Base-by-base conservation (phyloP, 1,140 invertebrate species). In the Oryctes rhinoceros region DNA sequence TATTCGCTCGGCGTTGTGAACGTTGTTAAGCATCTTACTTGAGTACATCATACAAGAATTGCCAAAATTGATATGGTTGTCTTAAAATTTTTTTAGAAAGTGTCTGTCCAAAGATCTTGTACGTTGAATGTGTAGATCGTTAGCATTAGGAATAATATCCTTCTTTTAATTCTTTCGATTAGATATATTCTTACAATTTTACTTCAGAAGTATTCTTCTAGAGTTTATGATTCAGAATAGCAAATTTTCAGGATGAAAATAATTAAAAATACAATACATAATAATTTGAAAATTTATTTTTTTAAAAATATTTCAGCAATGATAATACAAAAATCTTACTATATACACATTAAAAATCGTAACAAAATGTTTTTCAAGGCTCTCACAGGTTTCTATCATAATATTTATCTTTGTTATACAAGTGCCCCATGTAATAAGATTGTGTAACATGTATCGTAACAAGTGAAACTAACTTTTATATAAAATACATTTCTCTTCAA, bases 321-420 rank as follows among this genome's bases (percentile, higher is more conserved):
- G 24, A 37, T 71, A 71, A 71, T 71, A 71, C 65, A 71, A 71
- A 71, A 71, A 37, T 71, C 65, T 71, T 71, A 71, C 65, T 71
- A 71, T 71, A 71, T 71, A 71, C 65, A 71, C 65, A 71, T 30
- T 71, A 71, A 24, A 71, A 71, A 71, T 71, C 7, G 65, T 71
- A 71, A 71, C 65, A 71, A 71, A 71, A 71, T 71, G 65, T 71
- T 9, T 71, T 71, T 71, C 65, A 71, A 71, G 65, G 65, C 65
- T 71, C 15, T 71, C 20, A 71, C 35, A 71, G 9, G 11, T 71
- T 35, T 24, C 65, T 71, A 71, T 24, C 65, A 24, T 71, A 71
- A 71, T 71, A 24, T 71, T 35, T 37, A 71, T 1, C 4, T 71
- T 13, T 35, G 35, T 71, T 35, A 10, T 37, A 24, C 65, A 24